Evolutionary conservation across 1,140 invertebrate species (phyloP), one percentile per base, ranked within the genome.

Genomic region (Pogonomyrmex californicus): DNA sequence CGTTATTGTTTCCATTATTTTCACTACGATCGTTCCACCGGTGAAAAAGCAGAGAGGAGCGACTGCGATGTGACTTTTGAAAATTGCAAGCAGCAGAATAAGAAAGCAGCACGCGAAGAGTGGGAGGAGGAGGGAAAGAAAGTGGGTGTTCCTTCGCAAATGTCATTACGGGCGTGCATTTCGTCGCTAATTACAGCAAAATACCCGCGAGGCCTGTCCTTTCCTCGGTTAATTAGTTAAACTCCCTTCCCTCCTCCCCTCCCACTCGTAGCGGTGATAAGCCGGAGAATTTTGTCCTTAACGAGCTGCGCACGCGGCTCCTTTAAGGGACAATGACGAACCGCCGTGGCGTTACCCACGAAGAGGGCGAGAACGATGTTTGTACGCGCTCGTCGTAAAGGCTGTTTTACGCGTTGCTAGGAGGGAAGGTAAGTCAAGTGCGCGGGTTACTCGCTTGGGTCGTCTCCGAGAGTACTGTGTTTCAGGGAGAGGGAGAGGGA

Each of bases 201-300:
- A 89, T 86, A 86, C 87, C 90, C 75, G 38, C n/a, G 89, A 68
- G 90, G 58, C 86, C 82, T 86, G 87, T 89, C 88, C 90, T 91
- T 87, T 87, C 90, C 81, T 89, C 90, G 62, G 90, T 91, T 91
- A 91, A 91, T 91, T 91, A 91, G 90, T 87, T 87, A 91, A 91
- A 91, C 77, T 91, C 90, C 90, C 90, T 60, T 66, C 77, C 86
- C 62, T 66, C 77, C 86, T 62, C 77, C 71, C 88, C 78, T 70
- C 71, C 56, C 66, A 62, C 81, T 82, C 87, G 58, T 81, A 76
- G 4, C 65, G 87, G 90, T 91, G 90, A 91, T 91, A 91, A 91
- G 90, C 90, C 68, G 30, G 85, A 14, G 90, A 91, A 91, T 91
- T 91, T 91, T 88, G 88, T 89, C 88, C 90, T 91, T 89, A 91